Base-by-base conservation (phyloP, 2,113 vertebrate species). In the Neopipo cinnamomea region DNA sequence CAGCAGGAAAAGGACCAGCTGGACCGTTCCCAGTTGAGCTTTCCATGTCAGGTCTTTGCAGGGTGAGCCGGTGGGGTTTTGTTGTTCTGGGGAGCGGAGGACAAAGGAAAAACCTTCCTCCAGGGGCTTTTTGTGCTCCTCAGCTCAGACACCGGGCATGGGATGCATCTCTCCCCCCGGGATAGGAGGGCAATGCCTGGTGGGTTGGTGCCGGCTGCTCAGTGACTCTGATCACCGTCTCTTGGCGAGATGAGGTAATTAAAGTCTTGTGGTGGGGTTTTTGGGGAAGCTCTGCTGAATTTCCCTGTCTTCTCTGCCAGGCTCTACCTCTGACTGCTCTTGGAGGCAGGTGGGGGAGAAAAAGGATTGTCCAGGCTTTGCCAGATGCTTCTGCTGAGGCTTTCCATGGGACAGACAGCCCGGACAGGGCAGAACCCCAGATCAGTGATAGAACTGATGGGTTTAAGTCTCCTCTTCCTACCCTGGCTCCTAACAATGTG, bases 141-240 rank as follows among this genome's bases (percentile, higher is more conserved):
- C 11, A 11, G 59, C 49, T 74, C 2, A 5, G 49, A 17, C 21
- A 7, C 9, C 0, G 3, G 24, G 11, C 27, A 3, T 3, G 46
- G 70, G 63, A 22, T 35, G 30, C 0, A 0, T 33, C 42, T 52
- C 33, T 41, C 41, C 82, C 16, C 0, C 11, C 1, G 18, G 31
- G 42, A 47, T 23, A 4, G 27, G 1, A 1, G 50, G 61, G 62
- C 1, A 3, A 33, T 85, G 75, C 46, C 52, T 0, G 0, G 50
- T 27, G 78, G 50, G 37, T 47, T 37, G 39, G 25, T 67, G 23
- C 49, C 1, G 8, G 21, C 56, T 75, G 56, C 85, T 71, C 1
- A 1, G 63, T 2, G 2, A 22, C 21, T 52, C 67, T 1, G 3
- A 16, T 56, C 53, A 41, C 59, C 8, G 4, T 30, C 61, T 76